Conservation (phyloP, 2,113 vertebrate genomes). For the Cyanoderma ruficeps region DNA sequence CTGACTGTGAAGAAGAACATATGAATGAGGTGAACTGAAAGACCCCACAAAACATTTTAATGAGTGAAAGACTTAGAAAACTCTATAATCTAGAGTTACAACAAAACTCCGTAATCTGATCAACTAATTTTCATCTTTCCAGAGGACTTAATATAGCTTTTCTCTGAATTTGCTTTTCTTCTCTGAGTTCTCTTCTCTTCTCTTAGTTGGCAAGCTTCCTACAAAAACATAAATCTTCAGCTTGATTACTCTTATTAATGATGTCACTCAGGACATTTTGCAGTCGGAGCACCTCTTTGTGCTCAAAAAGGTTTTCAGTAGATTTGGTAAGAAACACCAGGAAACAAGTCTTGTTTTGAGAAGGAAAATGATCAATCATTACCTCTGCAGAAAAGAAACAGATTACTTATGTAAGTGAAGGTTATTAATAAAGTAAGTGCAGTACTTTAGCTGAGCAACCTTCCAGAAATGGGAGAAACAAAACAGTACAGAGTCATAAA, state of each 20-base stretch:
- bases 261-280: background rate
- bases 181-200: background rate
- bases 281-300: background rate
- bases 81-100: background rate
- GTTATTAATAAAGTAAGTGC: slow-evolving; percentile 3
- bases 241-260: slow-evolving; percentile 20
- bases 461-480: background rate
- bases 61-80: background rate
- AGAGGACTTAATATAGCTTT: background rate
- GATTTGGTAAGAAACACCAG: slow-evolving; percentile 12
- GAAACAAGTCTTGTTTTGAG: slow-evolving; percentile 11
- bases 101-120: background rate
- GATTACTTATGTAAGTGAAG: slow-evolving; percentile 10
- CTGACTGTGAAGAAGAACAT: background rate
- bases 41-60: background rate
- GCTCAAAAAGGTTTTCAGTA: background rate
- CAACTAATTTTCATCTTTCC: background rate
- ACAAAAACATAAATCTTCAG: background rate
- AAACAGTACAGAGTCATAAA: background rate
- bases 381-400: background rate
- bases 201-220: background rate
- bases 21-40: background rate
- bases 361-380: slow-evolving; percentile 17
- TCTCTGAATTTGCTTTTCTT: background rate
- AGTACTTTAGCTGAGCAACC: background rate